These are phyloP conservation scores for Passer montanus DNA, from an alignment of 2,113 vertebrate species.

Conservation along the genomic window DNA sequence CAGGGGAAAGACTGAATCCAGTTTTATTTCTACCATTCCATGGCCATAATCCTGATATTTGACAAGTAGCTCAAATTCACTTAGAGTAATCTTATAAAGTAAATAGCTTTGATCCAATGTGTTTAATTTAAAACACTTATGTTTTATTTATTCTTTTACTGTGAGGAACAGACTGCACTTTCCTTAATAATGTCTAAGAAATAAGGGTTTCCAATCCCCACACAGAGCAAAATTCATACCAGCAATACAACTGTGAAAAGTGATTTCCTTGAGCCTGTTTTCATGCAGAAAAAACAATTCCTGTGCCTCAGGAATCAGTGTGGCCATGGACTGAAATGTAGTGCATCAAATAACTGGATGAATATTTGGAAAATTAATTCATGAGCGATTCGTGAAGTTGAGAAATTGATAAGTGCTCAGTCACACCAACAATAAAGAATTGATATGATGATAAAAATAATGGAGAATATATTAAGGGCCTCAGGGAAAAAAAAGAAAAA, in stretches of 20 bases:
- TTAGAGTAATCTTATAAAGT: background rate
- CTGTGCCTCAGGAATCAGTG: background rate
- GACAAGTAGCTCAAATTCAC: background rate
- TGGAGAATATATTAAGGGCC: background rate
- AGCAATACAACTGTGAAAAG: background rate
- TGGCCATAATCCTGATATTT: background rate
- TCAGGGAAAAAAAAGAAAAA: background rate
- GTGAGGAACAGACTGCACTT: background rate
- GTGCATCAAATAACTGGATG: background rate
- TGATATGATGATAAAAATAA: background rate
- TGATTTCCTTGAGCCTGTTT: background rate
- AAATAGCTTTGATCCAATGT: background rate
- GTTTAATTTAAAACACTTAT: background rate
- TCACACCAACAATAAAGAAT: background rate
- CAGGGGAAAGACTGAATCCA: background rate
- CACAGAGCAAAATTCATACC: background rate
- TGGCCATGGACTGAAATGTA: background rate
- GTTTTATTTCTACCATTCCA: background rate
- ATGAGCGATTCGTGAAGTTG: background rate
- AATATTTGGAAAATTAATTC: background rate
- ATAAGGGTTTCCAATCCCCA: background rate
- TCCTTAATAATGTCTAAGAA: background rate
- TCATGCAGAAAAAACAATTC: background rate
- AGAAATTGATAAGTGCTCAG: background rate
- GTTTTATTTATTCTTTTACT: background rate